phyloP scores from a whole-genome alignment of 2,113 vertebrate species.

The Tautogolabrus adspersus region DNA sequence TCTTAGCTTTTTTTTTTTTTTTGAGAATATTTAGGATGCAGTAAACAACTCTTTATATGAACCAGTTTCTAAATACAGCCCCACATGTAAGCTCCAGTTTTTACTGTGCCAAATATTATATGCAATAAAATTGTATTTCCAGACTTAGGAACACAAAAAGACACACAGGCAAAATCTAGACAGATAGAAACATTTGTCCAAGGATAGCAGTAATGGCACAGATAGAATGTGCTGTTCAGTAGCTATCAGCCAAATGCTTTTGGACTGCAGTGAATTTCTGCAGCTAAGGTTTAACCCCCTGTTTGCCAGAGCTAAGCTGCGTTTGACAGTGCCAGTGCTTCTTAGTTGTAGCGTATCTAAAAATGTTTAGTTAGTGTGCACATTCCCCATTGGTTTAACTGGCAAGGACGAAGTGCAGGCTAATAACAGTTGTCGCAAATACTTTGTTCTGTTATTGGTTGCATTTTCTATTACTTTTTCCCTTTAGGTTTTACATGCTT shows the following conservation, averaged over 20 bases:
- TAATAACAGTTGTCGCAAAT: constrained; percentile 73
- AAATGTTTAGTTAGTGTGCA: constrained; percentile 74
- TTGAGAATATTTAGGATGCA: constrained; percentile 84
- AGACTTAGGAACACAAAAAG: constrained; percentile 60
- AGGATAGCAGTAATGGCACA: constrained; percentile 76
- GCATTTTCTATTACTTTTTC: constrained; percentile 72
- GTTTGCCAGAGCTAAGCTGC: constrained; percentile 72
- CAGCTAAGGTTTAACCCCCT: constrained; percentile 86
- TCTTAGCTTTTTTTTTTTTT: constrained; percentile 79
- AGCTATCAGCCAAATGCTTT: constrained; percentile 86
- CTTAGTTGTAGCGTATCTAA: constrained; percentile 72
- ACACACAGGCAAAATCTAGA: constrained; percentile 65
- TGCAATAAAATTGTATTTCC: constrained; percentile 88
- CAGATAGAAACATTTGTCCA: constrained; percentile 68
- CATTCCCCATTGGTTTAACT: constrained; percentile 61
- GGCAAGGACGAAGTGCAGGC: constrained; percentile 68
- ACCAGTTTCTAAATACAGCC: constrained; percentile 86
- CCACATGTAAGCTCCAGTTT: constrained; percentile 85
- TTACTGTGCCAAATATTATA: constrained; percentile 91
- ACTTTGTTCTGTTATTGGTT: constrained; percentile 76
- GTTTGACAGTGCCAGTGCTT: constrained; percentile 73
- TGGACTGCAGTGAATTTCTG: constrained; percentile 89
- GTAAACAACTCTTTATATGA: constrained; percentile 84
- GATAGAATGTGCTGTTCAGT: constrained; percentile 83
- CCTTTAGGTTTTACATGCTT: constrained; percentile 76